Evolutionary conservation across 2,797 vertebrate genomes (phyloP).

Genomic region (Myiotriccus ornatus): DNA sequence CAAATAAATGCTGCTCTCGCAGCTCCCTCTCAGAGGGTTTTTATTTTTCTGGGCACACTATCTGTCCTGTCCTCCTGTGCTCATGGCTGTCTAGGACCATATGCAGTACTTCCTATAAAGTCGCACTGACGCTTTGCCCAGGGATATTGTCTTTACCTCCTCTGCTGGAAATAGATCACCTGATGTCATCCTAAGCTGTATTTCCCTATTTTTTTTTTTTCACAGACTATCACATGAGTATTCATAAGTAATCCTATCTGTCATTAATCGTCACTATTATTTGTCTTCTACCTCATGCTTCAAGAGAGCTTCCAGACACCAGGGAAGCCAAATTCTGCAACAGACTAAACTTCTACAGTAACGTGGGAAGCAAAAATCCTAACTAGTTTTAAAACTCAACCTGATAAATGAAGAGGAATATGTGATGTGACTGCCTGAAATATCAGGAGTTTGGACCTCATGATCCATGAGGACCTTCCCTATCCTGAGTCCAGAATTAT

Average conservation of each 20-base stretch:
- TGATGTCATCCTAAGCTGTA: neutral
- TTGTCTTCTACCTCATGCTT: neutral
- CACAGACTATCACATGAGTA: neutral
- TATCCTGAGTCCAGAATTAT: neutral
- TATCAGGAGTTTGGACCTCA: slow-evolving; percentile 30
- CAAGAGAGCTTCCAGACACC: neutral
- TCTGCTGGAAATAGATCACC: neutral
- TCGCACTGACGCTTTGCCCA: neutral
- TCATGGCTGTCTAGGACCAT: neutral
- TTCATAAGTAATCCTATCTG: neutral
- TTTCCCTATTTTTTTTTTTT: neutral
- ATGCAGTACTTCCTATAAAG: neutral
- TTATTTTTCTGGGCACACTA: neutral
- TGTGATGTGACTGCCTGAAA: slow-evolving; percentile 40
- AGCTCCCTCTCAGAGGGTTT: neutral
- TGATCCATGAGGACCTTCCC: neutral
- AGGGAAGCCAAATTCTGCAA: neutral
- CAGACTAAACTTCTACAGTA: neutral
- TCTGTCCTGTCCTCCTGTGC: neutral
- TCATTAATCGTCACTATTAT: neutral
- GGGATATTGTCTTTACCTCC: neutral
- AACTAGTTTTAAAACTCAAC: slow-evolving; percentile 28
- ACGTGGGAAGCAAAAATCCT: neutral
- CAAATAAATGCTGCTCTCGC: neutral
- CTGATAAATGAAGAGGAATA: slow-evolving; percentile 33